Percentiles rank a stretch among this genome's conserved stretches.
These are phyloP conservation scores for Drosophila pseudoananassae DNA, from an alignment of 1,140 invertebrate genomes.

Conservation along the genomic window DNA sequence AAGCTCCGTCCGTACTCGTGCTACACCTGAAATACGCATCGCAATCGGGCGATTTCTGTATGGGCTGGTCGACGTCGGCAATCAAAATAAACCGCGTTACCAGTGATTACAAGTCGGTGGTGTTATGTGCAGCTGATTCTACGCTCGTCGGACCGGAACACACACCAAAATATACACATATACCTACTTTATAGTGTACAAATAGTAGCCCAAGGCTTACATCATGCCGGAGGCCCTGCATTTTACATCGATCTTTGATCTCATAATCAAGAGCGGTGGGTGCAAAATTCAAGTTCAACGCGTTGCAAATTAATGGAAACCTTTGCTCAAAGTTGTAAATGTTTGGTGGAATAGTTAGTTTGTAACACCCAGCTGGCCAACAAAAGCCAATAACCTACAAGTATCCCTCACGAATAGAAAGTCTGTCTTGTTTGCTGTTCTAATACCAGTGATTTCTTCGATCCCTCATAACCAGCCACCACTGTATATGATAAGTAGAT, in stretches of 20 bases:
- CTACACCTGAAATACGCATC: slow-evolving; percentile 31
- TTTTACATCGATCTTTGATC: slow-evolving; percentile 76
- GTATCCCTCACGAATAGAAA: not conserved
- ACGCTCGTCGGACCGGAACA: slow-evolving; percentile 21
- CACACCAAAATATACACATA: not conserved
- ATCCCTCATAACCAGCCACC: not conserved
- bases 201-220: slow-evolving; percentile 17
- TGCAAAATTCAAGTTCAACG: slow-evolving; percentile 24
- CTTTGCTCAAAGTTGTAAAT: not conserved
- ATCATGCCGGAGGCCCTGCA: slow-evolving; percentile 64
- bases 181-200: not conserved
- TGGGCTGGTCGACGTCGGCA: slow-evolving; percentile 25
- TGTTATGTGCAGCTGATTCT: slow-evolving; percentile 45
- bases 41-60: not conserved
- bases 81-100: slow-evolving; percentile 35
- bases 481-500: slow-evolving; percentile 25
- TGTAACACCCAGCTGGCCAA: not conserved
- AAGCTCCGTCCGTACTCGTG: slow-evolving; percentile 9
- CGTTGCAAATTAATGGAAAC: not conserved
- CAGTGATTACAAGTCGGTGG: slow-evolving; percentile 41
- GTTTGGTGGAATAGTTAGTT: not conserved
- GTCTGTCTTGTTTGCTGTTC: not conserved
- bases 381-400: not conserved
- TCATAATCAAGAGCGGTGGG: slow-evolving; percentile 72
- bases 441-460: not conserved